Evolutionary conservation across 2,797 vertebrate genomes (phyloP).

Genomic region (Danionella dracula): DNA sequence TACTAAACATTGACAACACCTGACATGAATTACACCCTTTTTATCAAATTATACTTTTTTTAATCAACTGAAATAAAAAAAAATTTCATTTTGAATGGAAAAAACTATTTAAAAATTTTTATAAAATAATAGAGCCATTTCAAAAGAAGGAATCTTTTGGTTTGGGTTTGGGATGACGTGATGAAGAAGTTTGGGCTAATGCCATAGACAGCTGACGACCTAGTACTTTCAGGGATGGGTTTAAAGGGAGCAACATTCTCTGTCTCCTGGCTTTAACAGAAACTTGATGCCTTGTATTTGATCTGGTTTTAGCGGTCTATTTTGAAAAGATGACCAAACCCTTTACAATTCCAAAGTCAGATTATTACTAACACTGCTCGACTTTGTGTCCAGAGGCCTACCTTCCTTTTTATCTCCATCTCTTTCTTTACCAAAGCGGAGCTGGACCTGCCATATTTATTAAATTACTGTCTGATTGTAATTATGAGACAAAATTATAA

Average conservation of each 20-base stretch:
- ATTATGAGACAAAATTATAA: too few relatives aligned
- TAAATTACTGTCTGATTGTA: too few relatives aligned
- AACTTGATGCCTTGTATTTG: constrained; percentile 53
- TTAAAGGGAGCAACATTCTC: constrained; percentile 39
- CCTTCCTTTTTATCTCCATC: background rate
- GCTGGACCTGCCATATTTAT: too few relatives aligned
- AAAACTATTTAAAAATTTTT: too few relatives aligned
- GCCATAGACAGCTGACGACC: constrained; percentile 23
- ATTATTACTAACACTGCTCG: constrained; percentile 45
- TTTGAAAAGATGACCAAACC: constrained; percentile 58
- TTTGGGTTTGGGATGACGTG: background rate
- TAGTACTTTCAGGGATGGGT: background rate
- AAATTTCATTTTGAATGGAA: too few relatives aligned
- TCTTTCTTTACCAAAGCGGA: background rate
- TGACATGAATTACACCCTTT: too few relatives aligned
- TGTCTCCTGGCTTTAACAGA: constrained; percentile 52
- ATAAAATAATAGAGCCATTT: too few relatives aligned
- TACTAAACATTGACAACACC: too few relatives aligned
- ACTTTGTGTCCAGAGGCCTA: constrained; percentile 20
- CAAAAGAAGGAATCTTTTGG: too few relatives aligned
- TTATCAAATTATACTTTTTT: too few relatives aligned
- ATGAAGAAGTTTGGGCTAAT: constrained; percentile 26
- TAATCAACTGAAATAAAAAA: too few relatives aligned
- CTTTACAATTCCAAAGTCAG: constrained; percentile 47
- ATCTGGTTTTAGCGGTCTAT: constrained; percentile 61